These are phyloP conservation scores for Leptura quadrifasciata DNA, from an alignment of 2,888 invertebrate species.

Conservation along the genomic window DNA sequence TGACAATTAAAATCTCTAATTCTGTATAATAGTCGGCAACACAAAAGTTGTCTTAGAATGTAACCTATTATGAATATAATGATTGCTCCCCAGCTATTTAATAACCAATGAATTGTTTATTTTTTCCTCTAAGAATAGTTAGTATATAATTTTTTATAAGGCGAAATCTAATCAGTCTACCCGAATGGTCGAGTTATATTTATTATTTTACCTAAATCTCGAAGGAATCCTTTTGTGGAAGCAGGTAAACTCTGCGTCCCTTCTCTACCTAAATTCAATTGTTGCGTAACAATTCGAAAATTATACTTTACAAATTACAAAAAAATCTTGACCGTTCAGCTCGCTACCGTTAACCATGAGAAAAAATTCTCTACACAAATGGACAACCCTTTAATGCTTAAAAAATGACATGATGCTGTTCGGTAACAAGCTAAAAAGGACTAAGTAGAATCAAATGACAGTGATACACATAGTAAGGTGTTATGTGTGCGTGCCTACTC, in stretches of 20 bases:
- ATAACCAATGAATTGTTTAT: not conserved
- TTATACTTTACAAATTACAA: conserved; percentile 34
- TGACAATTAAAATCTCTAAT: too few relatives aligned
- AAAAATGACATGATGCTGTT: conserved; percentile 58
- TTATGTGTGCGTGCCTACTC: conserved; percentile 53
- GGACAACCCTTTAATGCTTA: conserved; percentile 55
- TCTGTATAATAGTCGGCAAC: too few relatives aligned
- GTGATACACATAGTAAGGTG: conserved; percentile 64
- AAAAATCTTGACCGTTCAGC: conserved; percentile 32
- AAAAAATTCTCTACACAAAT: conserved; percentile 33
- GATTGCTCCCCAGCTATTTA: not conserved
- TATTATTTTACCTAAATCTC: conserved; percentile 29
- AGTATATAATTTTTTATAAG: not conserved
- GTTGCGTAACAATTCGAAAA: conserved; percentile 47
- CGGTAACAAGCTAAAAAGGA: conserved; percentile 56
- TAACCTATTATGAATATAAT: too few relatives aligned
- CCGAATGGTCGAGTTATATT: conserved; percentile 4
- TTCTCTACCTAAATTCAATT: conserved; percentile 54
- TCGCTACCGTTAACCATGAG: conserved; percentile 40
- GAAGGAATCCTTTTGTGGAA: not conserved
- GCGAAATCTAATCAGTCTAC: conserved; percentile 5
- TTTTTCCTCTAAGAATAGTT: not conserved
- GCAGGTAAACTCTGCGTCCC: conserved; percentile 27
- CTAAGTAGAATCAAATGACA: conserved; percentile 69
- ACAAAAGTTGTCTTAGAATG: too few relatives aligned